These are phyloP conservation scores for Ammodytes dubius DNA, from an alignment of 2,113 vertebrate genomes.

Conservation along the genomic window DNA sequence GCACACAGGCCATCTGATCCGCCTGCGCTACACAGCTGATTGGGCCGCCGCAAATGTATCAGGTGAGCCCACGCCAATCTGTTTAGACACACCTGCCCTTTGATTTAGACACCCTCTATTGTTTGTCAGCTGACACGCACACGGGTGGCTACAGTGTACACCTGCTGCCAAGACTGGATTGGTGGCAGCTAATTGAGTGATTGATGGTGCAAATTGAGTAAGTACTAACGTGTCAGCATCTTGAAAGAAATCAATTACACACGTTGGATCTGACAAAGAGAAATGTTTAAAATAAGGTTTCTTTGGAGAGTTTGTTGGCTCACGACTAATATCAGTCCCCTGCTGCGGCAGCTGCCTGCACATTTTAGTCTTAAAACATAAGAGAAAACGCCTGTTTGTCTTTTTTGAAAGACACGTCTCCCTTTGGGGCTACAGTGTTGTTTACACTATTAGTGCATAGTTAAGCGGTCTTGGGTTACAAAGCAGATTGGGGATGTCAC, in stretches of 20 bases:
- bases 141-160: constrained; percentile 37
- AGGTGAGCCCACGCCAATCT: constrained; percentile 72
- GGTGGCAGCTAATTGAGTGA: constrained; percentile 1
- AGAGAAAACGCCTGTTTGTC: neutral
- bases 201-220: constrained; percentile 18
- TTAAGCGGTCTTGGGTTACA: constrained; percentile 58
- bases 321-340: neutral
- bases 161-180: constrained; percentile 53
- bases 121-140: constrained; percentile 54
- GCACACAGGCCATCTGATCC: constrained; percentile 69
- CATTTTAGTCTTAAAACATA: neutral
- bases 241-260: neutral
- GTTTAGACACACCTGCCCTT: constrained; percentile 76
- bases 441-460: constrained; percentile 57
- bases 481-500: constrained; percentile 66
- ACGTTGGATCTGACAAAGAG: neutral
- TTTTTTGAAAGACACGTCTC: constrained; percentile 14
- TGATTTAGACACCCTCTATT: constrained; percentile 72
- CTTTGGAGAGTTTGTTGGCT: neutral
- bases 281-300: neutral
- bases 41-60: constrained; percentile 60
- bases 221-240: neutral
- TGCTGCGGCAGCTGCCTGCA: neutral
- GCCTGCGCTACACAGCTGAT: constrained; percentile 54
- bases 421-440: constrained; percentile 6